Evolutionary conservation across 2,797 vertebrate species (phyloP).

Genomic region (Uromys caudimaculatus): DNA sequence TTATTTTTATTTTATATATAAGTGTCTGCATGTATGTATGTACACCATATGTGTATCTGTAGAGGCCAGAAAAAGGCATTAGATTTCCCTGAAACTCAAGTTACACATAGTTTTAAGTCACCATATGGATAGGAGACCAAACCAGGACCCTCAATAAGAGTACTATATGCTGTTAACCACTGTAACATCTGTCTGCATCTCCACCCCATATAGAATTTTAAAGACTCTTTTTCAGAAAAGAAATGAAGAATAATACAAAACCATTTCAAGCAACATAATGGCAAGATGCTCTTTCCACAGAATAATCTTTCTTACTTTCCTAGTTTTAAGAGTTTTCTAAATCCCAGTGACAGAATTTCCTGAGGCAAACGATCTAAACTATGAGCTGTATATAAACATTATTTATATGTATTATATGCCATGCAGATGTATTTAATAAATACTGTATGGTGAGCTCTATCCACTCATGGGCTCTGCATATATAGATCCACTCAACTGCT

Average conservation of each 20-base stretch:
- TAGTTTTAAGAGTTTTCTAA: slow-evolving; percentile 11
- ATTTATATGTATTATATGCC: neutral
- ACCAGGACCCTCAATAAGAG: neutral
- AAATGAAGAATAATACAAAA: neutral
- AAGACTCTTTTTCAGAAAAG: slow-evolving; percentile 16
- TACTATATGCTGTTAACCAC: neutral
- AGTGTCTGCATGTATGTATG: neutral
- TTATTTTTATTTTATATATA: neutral
- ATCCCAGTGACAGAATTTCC: neutral
- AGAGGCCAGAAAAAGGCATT: neutral
- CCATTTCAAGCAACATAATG: neutral
- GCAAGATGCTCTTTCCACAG: neutral
- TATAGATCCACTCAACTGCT: neutral
- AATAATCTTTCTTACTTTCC: neutral
- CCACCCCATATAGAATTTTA: neutral
- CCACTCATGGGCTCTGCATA: neutral
- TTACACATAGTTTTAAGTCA: neutral
- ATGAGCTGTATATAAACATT: neutral
- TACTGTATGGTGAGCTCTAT: neutral
- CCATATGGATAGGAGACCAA: neutral
- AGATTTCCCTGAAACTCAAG: neutral
- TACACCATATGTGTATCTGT: neutral
- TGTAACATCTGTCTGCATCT: neutral
- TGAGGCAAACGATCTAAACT: slow-evolving; percentile 11
- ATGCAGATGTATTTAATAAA: neutral